A percentile compares a stretch with the other conserved stretches of the same genome.
Conservation (phyloP, 2,888 invertebrate genomes). For the Lepeophtheirus nordmannii region DNA sequence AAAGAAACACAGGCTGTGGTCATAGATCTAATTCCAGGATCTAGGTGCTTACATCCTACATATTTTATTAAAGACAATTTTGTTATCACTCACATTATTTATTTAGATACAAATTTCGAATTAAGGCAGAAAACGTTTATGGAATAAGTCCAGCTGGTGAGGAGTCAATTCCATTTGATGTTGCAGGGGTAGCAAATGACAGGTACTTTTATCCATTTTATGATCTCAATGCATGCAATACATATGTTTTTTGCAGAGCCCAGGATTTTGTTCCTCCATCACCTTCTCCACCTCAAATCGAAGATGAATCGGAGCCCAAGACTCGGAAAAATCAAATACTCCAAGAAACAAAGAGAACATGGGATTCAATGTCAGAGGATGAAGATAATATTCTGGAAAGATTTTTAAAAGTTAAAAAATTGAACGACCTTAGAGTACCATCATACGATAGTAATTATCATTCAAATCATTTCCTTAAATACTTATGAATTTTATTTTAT, state of each 20-base stretch:
- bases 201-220: neutral
- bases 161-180: slow-evolving; percentile 24
- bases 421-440: slow-evolving; percentile 1
- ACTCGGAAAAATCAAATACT: neutral
- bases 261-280: neutral
- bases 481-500: neutral
- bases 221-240: neutral
- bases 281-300: neutral
- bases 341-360: neutral
- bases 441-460: slow-evolving; percentile 11
- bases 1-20: slow-evolving; percentile 20
- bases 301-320: neutral
- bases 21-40: slow-evolving; percentile 23
- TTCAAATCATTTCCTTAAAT: too few species aligned
- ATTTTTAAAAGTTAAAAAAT: slow-evolving; percentile 18
- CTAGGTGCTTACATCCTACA: slow-evolving; percentile 7
- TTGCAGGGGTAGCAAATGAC: slow-evolving; percentile 16
- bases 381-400: slow-evolving; percentile 18
- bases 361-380: slow-evolving; percentile 7
- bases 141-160: slow-evolving; percentile 18
- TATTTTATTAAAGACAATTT: neutral
- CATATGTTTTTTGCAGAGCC: neutral
- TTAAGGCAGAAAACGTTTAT: slow-evolving; percentile 23
- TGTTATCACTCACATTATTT: neutral
- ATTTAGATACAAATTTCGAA: slow-evolving; percentile 21